These are phyloP conservation scores for Atlantisia rogersi DNA, from an alignment of 2,113 vertebrate genomes.

Conservation along the genomic window DNA sequence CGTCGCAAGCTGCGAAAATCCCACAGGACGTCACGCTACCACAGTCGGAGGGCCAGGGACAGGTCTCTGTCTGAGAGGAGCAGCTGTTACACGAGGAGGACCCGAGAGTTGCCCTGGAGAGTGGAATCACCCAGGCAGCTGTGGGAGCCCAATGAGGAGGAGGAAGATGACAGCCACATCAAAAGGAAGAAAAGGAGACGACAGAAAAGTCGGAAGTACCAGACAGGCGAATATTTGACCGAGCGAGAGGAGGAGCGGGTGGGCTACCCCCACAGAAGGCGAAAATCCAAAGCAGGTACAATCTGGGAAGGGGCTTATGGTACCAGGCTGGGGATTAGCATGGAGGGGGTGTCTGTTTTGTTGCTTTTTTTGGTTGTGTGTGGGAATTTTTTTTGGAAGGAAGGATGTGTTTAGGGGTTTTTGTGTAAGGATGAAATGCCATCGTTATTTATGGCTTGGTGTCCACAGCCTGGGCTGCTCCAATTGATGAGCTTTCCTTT, in stretches of 20 bases:
- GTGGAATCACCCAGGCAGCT: conserved; percentile 73
- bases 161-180: conserved; percentile 75
- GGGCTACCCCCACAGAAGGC: conserved; percentile 64
- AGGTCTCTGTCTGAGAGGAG: conserved; percentile 70
- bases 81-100: conserved; percentile 73
- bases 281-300: conserved; percentile 78
- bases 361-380: background rate
- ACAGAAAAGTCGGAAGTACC: conserved; percentile 92
- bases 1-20: conserved; percentile 75
- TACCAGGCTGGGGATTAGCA: background rate
- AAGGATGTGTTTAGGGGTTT: too few relatives aligned
- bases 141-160: conserved; percentile 75
- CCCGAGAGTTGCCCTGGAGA: conserved; percentile 76
- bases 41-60: conserved; percentile 70
- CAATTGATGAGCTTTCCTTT: background rate
- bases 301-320: background rate
- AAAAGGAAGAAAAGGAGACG: conserved; percentile 88
- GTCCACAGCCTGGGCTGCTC: background rate
- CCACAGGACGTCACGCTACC: conserved; percentile 70
- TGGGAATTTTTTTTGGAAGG: rapidly evolving
- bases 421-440: background rate
- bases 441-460: background rate
- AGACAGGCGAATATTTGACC: conserved; percentile 91
- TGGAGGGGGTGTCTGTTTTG: too few relatives aligned
- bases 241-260: conserved; percentile 84